Evolutionary conservation across 2,888 invertebrate species (phyloP).

Genomic region (Agrochola litura): DNA sequence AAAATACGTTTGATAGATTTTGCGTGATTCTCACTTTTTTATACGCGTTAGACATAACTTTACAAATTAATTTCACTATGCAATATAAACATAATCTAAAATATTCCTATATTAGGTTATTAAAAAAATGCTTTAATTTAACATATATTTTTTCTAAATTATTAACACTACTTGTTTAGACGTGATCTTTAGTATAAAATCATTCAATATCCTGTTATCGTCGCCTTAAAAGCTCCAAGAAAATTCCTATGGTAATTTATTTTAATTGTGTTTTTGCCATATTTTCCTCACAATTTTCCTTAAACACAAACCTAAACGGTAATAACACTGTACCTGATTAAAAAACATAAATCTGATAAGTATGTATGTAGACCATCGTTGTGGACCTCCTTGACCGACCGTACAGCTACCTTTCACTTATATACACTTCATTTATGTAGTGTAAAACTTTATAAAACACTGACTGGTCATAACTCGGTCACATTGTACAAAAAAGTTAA

Average conservation of each 20-base stretch:
- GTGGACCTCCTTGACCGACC: conserved; percentile 85
- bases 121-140: too few species aligned
- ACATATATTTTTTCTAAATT: too few species aligned
- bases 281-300: conserved; percentile 51
- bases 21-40: too few species aligned
- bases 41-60: too few species aligned
- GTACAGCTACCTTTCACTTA: conserved; percentile 81
- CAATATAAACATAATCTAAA: too few species aligned
- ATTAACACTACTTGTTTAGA: too few species aligned
- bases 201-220: too few species aligned
- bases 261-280: not conserved
- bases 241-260: not conserved
- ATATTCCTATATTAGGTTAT: too few species aligned
- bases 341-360: conserved; percentile 57
- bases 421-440: conserved; percentile 58
- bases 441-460: conserved; percentile 51
- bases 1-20: too few species aligned
- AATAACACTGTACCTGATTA: conserved; percentile 28
- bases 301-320: conserved; percentile 23
- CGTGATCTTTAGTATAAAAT: too few species aligned
- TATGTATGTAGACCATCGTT: conserved; percentile 74
- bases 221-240: not conserved
- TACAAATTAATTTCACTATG: too few species aligned
- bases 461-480: conserved; percentile 33
- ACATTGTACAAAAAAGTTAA: conserved; percentile 36